Conservation (phyloP, 2,797 vertebrate species). For the Natrix natrix region DNA sequence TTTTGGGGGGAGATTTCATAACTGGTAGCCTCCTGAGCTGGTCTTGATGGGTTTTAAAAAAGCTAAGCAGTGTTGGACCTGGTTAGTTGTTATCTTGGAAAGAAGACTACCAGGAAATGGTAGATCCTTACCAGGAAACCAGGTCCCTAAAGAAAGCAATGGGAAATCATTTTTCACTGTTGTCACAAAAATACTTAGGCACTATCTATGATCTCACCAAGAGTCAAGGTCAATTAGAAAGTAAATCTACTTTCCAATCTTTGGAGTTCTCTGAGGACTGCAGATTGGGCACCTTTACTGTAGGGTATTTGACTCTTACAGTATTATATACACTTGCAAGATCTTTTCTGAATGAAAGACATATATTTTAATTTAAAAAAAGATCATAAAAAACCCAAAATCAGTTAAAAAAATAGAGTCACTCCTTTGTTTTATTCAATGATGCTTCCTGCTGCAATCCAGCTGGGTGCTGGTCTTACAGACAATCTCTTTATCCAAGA, state of each 20-base stretch:
- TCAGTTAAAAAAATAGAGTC: neutral
- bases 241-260: neutral
- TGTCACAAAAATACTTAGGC: neutral
- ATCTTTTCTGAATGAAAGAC: neutral
- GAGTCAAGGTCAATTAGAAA: neutral
- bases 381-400: neutral
- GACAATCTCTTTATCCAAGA: neutral
- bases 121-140: neutral
- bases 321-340: neutral
- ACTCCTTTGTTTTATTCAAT: neutral
- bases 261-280: neutral
- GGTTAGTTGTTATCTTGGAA: neutral
- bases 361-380: too few relatives aligned
- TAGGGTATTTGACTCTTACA: neutral
- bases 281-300: neutral
- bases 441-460: neutral
- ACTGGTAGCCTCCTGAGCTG: neutral
- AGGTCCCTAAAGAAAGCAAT: neutral
- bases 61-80: neutral
- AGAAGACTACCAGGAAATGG: neutral
- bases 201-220: neutral
- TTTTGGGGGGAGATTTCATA: neutral
- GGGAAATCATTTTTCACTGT: neutral
- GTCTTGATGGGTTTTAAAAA: neutral
- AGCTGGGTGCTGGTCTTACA: neutral